Conservation (phyloP, 1,140 invertebrate genomes). For the Pseudomyrmex concolor region DNA sequence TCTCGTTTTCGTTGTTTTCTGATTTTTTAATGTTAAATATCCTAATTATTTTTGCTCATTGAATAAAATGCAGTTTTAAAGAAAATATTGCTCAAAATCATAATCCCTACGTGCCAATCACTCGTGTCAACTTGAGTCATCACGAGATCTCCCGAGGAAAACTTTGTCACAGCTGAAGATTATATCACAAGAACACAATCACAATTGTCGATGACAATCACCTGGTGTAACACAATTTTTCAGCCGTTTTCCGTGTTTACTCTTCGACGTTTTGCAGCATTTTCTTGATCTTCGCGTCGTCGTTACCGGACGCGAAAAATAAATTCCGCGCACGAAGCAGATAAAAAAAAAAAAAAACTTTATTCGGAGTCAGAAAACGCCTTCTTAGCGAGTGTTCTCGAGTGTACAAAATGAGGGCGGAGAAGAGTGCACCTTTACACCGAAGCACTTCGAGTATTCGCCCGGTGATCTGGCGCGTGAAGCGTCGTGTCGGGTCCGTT, state of each 20-base stretch:
- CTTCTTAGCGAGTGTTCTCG: conserved; percentile 34
- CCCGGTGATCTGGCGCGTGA: conserved; percentile 51
- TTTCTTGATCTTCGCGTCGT: conserved; percentile 23
- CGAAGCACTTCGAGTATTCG: conserved; percentile 49
- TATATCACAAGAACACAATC: conserved; percentile 60
- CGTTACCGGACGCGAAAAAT: neutral
- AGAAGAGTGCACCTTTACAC: conserved; percentile 23
- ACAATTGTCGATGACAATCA: conserved; percentile 65
- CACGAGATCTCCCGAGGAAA: conserved; percentile 47
- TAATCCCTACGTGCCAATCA: conserved; percentile 48
- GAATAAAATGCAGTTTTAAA: neutral
- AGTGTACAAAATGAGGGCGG: neutral
- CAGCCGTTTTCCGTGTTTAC: conserved; percentile 9
- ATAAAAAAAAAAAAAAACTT: conserved; percentile 19
- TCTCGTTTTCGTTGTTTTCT: neutral
- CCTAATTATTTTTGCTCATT: conserved; percentile 16
- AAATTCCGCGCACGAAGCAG: conserved; percentile 25
- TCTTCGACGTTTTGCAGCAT: conserved; percentile 16
- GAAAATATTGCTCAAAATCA: conserved; percentile 19
- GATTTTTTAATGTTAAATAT: neutral
- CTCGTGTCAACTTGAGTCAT: conserved; percentile 28
- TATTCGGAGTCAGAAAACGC: neutral
- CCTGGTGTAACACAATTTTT: conserved; percentile 54
- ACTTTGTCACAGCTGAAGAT: conserved; percentile 50
- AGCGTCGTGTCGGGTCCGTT: conserved; percentile 35